phyloP scores from a whole-genome alignment of 64 coral and sea anemone genomes.

The Montipora capricornis region DNA sequence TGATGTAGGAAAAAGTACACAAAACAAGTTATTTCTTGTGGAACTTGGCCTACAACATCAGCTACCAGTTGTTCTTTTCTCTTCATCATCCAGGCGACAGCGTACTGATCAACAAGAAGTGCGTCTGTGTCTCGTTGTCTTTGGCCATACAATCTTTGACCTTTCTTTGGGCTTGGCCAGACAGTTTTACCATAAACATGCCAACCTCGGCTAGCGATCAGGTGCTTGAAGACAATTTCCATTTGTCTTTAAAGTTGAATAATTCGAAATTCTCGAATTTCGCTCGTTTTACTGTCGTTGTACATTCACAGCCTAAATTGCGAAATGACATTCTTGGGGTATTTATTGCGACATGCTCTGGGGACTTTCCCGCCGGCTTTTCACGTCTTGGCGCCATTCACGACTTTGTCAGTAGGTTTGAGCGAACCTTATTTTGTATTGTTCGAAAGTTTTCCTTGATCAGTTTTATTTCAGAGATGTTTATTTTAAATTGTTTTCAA shows the following conservation, averaged over 20 bases:
- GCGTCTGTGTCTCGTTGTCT: background rate
- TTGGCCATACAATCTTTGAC: slow-evolving; percentile 15
- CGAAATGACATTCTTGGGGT: background rate
- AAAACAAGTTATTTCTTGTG: slow-evolving; percentile 37
- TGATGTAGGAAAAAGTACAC: slow-evolving; percentile 56
- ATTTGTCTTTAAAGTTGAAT: background rate
- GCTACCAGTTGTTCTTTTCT: slow-evolving; percentile 59
- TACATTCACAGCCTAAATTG: too few relatives aligned
- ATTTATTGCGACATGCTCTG: background rate
- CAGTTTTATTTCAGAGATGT: slow-evolving; percentile 40
- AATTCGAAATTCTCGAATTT: background rate
- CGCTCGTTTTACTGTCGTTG: too few relatives aligned
- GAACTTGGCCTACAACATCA: background rate
- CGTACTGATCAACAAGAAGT: background rate
- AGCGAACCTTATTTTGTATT: slow-evolving; percentile 23
- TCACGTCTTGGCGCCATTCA: slow-evolving; percentile 38
- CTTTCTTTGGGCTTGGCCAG: slow-evolving; percentile 1
- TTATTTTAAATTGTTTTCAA: slow-evolving; percentile 80
- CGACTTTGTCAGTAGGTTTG: background rate
- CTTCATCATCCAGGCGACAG: slow-evolving; percentile 54
- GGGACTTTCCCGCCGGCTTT: background rate
- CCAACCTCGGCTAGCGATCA: slow-evolving; percentile 42
- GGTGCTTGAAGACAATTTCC: too few relatives aligned
- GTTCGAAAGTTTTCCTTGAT: slow-evolving; percentile 13
- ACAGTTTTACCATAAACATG: slow-evolving; percentile 24